Conservation (phyloP, 2,888 invertebrate species). For the Drosophila bunnanda region DNA sequence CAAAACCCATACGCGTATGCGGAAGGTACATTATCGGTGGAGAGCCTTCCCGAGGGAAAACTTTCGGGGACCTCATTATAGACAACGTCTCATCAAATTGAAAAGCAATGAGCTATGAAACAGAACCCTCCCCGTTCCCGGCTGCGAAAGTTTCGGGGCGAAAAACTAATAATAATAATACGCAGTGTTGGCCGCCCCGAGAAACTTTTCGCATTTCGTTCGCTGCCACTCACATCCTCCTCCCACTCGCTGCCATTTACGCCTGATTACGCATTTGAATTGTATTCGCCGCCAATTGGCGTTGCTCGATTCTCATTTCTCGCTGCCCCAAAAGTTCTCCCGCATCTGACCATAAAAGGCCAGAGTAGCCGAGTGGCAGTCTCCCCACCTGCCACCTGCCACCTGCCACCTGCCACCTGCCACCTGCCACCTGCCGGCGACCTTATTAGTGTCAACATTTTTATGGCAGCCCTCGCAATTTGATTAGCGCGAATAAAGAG, state of each 20-base stretch:
- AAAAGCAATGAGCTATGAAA: conserved; percentile 84
- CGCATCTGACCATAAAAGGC: conserved; percentile 29
- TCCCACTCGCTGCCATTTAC: conserved; percentile 34
- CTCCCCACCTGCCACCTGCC: conserved; percentile 24
- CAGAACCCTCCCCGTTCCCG: conserved; percentile 38
- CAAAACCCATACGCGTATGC: conserved; percentile 43
- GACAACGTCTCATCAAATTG: conserved; percentile 83
- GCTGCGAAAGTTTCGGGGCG: conserved; percentile 55
- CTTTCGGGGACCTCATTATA: conserved; percentile 79
- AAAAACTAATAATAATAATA: conserved; percentile 80
- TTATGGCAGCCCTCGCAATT: conserved; percentile 46
- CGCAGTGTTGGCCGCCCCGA: conserved; percentile 56
- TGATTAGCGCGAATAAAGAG: conserved; percentile 47
- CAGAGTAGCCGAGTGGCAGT: not conserved
- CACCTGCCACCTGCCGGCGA: conserved; percentile 22
- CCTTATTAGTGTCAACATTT: conserved; percentile 50
- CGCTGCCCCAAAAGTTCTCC: not conserved
- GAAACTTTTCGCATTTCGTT: conserved; percentile 78
- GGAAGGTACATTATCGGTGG: conserved; percentile 7
- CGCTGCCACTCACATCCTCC: conserved; percentile 44
- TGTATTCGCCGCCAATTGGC: conserved; percentile 41
- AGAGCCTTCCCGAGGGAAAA: conserved; percentile 36
- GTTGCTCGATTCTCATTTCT: conserved; percentile 8
- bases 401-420: conserved; percentile 12
- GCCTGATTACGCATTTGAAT: conserved; percentile 78